Percentiles rank a stretch among this genome's conserved stretches.
Conservation (phyloP, 2,113 vertebrate genomes). For the Hipposideros armiger region DNA sequence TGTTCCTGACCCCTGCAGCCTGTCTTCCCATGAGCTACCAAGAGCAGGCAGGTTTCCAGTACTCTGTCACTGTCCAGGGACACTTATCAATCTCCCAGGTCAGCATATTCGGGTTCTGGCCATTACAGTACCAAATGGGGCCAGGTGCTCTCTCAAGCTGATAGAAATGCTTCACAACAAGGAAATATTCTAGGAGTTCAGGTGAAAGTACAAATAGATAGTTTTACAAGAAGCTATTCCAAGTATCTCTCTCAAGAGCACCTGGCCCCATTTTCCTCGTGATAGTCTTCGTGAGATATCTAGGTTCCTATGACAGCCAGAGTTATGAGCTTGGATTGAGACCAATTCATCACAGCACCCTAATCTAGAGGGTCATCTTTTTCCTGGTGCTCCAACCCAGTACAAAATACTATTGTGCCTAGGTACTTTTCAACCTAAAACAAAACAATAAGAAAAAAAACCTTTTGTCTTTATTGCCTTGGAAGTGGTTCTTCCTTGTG, state of each 20-base stretch:
- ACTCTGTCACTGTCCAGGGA: not conserved
- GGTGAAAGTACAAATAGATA: too few species aligned
- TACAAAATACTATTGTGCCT: not conserved
- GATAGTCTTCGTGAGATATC: not conserved
- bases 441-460: not conserved
- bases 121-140: not conserved
- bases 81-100: not conserved
- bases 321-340: slow-evolving; percentile 46
- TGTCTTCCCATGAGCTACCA: not conserved
- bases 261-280: not conserved
- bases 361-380: not conserved
- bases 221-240: too few species aligned
- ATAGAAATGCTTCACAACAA: too few species aligned
- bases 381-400: not conserved
- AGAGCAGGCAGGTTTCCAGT: not conserved
- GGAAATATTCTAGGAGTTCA: too few species aligned
- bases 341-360: not conserved
- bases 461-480: not conserved
- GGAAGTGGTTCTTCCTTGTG: slow-evolving; percentile 18
- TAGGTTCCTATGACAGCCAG: slow-evolving; percentile 2
- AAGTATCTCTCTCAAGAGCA: not conserved
- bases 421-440: not conserved
- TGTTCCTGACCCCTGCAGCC: not conserved
- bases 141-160: not conserved
- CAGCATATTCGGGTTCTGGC: not conserved